These are phyloP conservation scores for Panopea generosa DNA, from an alignment of 2,888 invertebrate genomes.

Conservation along the genomic window DNA sequence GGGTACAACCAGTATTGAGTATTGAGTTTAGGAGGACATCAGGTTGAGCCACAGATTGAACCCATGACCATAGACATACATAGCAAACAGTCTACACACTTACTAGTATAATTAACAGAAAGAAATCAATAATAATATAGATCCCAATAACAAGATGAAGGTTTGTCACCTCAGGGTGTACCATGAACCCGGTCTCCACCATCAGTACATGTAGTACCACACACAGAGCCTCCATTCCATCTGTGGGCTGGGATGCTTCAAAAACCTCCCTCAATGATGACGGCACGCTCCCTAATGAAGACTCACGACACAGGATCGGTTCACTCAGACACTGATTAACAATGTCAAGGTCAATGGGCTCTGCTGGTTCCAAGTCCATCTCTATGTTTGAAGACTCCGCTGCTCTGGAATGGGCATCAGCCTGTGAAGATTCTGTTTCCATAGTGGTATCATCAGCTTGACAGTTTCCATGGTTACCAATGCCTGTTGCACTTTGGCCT, in stretches of 20 bases:
- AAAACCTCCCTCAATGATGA: conserved; percentile 63
- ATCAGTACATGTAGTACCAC: conserved; percentile 73
- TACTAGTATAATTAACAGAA: too few species aligned
- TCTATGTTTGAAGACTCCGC: neutral
- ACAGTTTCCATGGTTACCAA: too few species aligned
- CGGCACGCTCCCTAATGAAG: conserved; percentile 63
- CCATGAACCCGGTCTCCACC: conserved; percentile 71
- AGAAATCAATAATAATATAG: too few species aligned
- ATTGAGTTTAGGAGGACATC: too few species aligned
- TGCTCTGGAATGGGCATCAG: neutral
- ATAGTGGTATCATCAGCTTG: conserved; percentile 4
- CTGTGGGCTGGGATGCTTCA: conserved; percentile 36
- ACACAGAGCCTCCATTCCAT: conserved; percentile 63
- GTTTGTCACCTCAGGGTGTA: conserved; percentile 30
- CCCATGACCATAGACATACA: too few species aligned
- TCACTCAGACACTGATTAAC: conserved; percentile 71
- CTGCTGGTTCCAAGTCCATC: conserved; percentile 10
- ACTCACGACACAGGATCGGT: conserved; percentile 71
- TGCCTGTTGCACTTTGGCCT: too few species aligned
- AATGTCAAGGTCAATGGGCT: conserved; percentile 49
- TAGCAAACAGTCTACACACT: too few species aligned
- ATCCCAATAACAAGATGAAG: too few species aligned
- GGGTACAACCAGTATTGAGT: too few species aligned
- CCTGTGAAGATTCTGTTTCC: conserved; percentile 5
- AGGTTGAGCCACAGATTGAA: too few species aligned